Evolutionary conservation across 2,113 vertebrate genomes (phyloP).

Genomic region (Oreotrochilus melanogaster): DNA sequence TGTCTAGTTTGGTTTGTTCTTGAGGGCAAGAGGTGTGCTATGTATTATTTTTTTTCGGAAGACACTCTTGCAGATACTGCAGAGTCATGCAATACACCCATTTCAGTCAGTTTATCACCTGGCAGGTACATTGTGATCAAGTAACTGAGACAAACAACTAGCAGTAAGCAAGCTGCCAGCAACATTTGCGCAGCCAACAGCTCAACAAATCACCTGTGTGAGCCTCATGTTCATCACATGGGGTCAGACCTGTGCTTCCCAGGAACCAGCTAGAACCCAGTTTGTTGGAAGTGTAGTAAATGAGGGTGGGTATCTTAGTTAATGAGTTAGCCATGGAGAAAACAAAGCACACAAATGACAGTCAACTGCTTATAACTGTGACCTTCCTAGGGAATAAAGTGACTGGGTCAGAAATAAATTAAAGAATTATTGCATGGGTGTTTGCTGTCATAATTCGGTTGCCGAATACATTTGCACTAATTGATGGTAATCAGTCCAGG

Average conservation of each 20-base stretch:
- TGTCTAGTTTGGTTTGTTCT: neutral
- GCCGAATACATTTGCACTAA: neutral
- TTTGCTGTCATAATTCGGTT: neutral
- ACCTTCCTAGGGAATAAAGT: neutral
- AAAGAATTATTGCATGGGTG: neutral
- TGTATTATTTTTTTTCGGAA: neutral
- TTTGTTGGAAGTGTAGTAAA: neutral
- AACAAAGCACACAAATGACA: conserved; percentile 28
- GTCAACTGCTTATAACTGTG: neutral
- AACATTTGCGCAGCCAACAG: neutral
- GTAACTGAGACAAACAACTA: neutral
- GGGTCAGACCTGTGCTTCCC: neutral
- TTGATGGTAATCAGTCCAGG: neutral
- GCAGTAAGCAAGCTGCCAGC: neutral
- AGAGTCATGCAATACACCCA: neutral
- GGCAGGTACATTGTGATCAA: neutral
- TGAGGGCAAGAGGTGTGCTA: neutral
- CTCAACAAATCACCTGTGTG: neutral
- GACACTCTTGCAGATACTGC: neutral
- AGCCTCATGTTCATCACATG: neutral
- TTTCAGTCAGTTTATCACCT: neutral
- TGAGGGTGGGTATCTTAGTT: neutral
- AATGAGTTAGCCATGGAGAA: conserved; percentile 25
- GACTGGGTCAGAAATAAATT: neutral
- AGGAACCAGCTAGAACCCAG: neutral